Percentiles rank a stretch among this genome's conserved stretches.
Evolutionary conservation across 2,797 vertebrate species (phyloP).

Genomic region (Anolis apletophallus): DNA sequence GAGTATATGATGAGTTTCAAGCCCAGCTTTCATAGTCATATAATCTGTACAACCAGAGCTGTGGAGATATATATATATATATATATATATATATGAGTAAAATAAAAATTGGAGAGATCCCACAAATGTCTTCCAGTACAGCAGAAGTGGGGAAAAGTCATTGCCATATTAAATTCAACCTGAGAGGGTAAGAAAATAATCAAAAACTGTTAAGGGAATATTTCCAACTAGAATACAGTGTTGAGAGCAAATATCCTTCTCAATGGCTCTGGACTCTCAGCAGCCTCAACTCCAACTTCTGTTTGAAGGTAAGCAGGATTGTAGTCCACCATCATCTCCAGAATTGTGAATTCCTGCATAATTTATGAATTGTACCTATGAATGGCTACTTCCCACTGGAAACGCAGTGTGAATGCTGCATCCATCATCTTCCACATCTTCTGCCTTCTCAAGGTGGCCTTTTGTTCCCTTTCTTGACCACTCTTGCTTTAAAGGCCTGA

Average conservation of each 20-base stretch:
- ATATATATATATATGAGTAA: too few relatives aligned
- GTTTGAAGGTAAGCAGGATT: background rate
- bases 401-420: background rate
- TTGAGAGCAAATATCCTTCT: too few relatives aligned
- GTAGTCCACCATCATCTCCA: background rate
- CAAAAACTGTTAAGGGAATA: too few relatives aligned
- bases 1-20: too few relatives aligned
- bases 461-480: background rate
- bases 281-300: background rate
- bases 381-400: background rate
- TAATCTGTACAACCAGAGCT: background rate
- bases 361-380: too few relatives aligned
- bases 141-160: too few relatives aligned
- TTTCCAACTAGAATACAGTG: too few relatives aligned
- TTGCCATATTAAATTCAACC: too few relatives aligned
- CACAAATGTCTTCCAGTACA: background rate
- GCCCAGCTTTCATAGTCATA: background rate
- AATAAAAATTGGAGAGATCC: background rate
- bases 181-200: too few relatives aligned
- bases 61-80: too few relatives aligned
- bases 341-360: too few relatives aligned
- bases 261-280: background rate
- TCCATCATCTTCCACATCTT: background rate
- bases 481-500: background rate
- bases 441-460: background rate